A percentile compares a stretch with the other conserved stretches of the same genome.
Evolutionary conservation across 2,888 invertebrate species (phyloP).

Genomic region (Dastarcus helophoroides): DNA sequence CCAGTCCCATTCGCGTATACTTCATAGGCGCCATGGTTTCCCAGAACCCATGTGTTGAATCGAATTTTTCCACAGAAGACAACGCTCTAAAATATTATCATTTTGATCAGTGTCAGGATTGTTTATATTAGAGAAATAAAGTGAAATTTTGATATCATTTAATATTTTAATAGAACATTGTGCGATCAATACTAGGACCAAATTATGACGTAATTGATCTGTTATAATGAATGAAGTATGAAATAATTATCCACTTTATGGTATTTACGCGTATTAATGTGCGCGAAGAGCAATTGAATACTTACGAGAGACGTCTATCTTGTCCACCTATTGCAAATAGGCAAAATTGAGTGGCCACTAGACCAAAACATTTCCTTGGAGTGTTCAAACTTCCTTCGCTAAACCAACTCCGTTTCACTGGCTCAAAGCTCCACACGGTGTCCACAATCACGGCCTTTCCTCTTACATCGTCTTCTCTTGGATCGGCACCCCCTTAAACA

Average conservation of each 20-base stretch:
- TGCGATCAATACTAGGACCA: too few species aligned
- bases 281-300: not conserved
- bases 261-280: too few species aligned
- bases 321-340: slow-evolving; percentile 63
- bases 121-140: not conserved
- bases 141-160: too few species aligned
- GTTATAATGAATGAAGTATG: too few species aligned
- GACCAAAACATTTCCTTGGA: slow-evolving; percentile 56
- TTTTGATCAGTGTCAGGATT: slow-evolving; percentile 1
- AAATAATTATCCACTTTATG: too few species aligned
- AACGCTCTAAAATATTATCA: slow-evolving; percentile 48
- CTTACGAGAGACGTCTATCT: slow-evolving; percentile 44
- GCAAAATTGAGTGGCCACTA: slow-evolving; percentile 53
- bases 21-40: slow-evolving; percentile 46
- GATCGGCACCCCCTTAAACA: slow-evolving; percentile 50
- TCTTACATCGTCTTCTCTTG: slow-evolving; percentile 45
- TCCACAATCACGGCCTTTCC: slow-evolving; percentile 47
- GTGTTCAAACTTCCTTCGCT: slow-evolving; percentile 48
- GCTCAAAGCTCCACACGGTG: slow-evolving; percentile 60
- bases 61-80: slow-evolving; percentile 50
- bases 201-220: too few species aligned
- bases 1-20: slow-evolving; percentile 49
- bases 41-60: slow-evolving; percentile 47
- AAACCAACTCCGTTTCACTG: slow-evolving; percentile 51
- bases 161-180: too few species aligned